Base-by-base conservation (phyloP, 2,113 vertebrate genomes). In the Eublepharis macularius region DNA sequence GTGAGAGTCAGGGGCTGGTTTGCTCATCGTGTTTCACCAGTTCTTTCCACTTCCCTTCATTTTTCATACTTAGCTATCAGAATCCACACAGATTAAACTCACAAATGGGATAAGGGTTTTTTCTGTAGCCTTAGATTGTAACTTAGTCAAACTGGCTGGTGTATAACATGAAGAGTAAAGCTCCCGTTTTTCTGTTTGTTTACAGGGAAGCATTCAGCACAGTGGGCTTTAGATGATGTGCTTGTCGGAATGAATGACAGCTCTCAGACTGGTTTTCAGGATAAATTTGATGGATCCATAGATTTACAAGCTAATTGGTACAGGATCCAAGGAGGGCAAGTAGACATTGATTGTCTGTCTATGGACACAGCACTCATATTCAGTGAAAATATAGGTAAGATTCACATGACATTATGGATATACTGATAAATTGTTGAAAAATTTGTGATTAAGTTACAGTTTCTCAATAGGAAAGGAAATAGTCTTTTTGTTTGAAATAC, bases 211-310 rank as follows among this genome's bases (percentile, higher is more conserved):
- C 97, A 98, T 91, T 98, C 98, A 10, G 98, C 98, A 78, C 98
- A 99, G 90, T 99, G 99, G 99, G 98, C 98, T 89, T 93, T 99
- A 91, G 99, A 99, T 1, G 98, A 99, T 87, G 95, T 99, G 73
- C 96, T 99, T 66, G 97, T 99, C 79, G 99, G 99, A 57, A 98
- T 99, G 98, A 99, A 99, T 70, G 99, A 99, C 96, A 99, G 98
- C 94, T 98, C 98, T 90, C 97, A 98, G 89, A 97, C 96, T 32
- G 98, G 98, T 77, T 99, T 99, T 93, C 98, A 98, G 66, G 99
- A 99, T 93, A 98, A 98, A 96, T 99, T 99, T 87, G 98, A 99
- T 85, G 98, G 97, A 83, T 97, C 96, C 5, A 94, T 97, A 72
- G 97, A 98, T 80, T 95, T 98, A 91, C 97, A 98, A 90, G 96